Base-by-base conservation (phyloP, 2,113 vertebrate species). In the Cygnus atratus region DNA sequence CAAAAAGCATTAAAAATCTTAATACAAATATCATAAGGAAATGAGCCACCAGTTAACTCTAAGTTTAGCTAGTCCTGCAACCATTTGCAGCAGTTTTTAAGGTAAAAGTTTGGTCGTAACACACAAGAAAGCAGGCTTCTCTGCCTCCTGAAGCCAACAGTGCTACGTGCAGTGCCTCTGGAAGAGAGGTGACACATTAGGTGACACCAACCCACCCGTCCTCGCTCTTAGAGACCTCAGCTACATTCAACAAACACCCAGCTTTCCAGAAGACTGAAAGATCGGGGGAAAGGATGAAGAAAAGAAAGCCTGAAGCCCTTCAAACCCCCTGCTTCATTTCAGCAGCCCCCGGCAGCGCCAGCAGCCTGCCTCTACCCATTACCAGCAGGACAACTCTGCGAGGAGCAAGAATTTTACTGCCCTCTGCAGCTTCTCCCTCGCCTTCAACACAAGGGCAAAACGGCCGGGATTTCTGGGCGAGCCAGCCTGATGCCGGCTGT, bases 361-460 rank as follows among this genome's bases (percentile, higher is more conserved):
- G 48, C 31, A 72, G 62, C 54, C 44, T 81, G 84, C 15, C 33
- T 68, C 83, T 87, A 58, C 80, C 20, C 35, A 29, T 9, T 33
- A 87, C 43, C 65, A 65, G 63, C 55, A 80, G 37, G 33, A 55
- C 95, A 88, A 75, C 65, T 92, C 90, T 19, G 19, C 39, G 28
- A 78, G 94, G 74, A 88, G 81, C 91, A 97, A 93, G 97, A 97
- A 96, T 98, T 78, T 95, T 95, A 96, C 95, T 62, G 97, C 97
- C 95, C 95, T 96, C 96, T 97, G 95, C 97, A 97, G 97, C 95
- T 96, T 68, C 63, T 91, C 79, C 81, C 90, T 85, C 4, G 88
- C 21, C 35, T 75, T 89, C 80, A 19, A 59, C 5, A 11, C 91
- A 88, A 95, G 85, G 92, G 78, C 43, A 75, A 91, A 94, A 90